Percentiles rank a stretch among this genome's conserved stretches.
Evolutionary conservation across 2,888 invertebrate species (phyloP).

Genomic region (Pheosia gnoma): DNA sequence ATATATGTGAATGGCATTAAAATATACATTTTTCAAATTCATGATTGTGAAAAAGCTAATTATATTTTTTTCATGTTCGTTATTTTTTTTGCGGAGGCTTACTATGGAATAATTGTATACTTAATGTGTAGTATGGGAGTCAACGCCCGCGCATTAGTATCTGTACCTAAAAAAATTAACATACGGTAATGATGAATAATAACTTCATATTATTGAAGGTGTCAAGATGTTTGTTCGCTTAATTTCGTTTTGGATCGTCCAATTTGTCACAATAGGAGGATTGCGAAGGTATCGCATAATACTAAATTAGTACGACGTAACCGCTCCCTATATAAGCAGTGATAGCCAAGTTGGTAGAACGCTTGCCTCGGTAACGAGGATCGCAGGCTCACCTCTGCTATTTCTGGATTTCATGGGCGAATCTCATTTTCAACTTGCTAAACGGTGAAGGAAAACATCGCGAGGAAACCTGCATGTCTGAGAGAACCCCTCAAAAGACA

Average conservation of each 20-base stretch:
- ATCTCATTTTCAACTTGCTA: too few relatives aligned
- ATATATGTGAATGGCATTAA: slow-evolving; percentile 9
- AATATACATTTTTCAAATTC: background rate
- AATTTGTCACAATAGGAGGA: slow-evolving; percentile 1
- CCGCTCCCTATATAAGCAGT: too few relatives aligned
- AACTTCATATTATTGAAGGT: background rate
- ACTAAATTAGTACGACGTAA: too few relatives aligned
- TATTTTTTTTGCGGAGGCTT: slow-evolving; percentile 5
- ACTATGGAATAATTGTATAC: background rate
- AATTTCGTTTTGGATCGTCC: background rate
- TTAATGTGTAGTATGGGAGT: background rate
- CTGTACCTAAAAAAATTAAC: background rate
- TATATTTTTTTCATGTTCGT: background rate
- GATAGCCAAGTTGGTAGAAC: too few relatives aligned
- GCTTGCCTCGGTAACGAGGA: too few relatives aligned
- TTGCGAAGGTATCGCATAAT: slow-evolving; percentile 7
- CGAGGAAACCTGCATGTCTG: too few relatives aligned
- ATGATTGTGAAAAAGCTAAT: background rate
- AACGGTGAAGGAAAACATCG: too few relatives aligned
- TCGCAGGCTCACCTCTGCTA: too few relatives aligned
- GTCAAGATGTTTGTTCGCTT: background rate
- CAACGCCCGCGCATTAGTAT: background rate
- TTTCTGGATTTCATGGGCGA: too few relatives aligned
- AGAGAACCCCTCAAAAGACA: too few relatives aligned
- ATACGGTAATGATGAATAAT: slow-evolving; percentile 1